Evolutionary conservation across 2,888 invertebrate species (phyloP).

Genomic region (Bibio marci): DNA sequence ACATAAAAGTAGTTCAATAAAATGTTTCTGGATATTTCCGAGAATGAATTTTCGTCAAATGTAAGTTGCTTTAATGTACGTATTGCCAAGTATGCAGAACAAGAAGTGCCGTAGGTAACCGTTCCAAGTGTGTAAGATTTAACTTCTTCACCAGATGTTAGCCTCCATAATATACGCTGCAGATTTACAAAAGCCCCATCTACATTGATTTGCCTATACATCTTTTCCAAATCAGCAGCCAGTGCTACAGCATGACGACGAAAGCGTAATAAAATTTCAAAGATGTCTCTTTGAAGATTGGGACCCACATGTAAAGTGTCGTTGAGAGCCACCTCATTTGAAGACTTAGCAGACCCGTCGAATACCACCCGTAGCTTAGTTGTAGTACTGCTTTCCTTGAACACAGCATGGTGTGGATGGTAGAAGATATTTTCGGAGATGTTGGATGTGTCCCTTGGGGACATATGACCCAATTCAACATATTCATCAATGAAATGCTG

Average conservation of each 20-base stretch:
- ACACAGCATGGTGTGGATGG: slow-evolving; percentile 4
- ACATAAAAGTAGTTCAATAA: slow-evolving; percentile 11
- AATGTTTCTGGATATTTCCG: slow-evolving; percentile 7
- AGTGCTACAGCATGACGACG: slow-evolving; percentile 10
- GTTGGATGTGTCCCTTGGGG: not conserved
- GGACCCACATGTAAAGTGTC: slow-evolving; percentile 15
- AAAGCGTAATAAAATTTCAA: slow-evolving; percentile 9
- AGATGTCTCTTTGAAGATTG: slow-evolving; percentile 13
- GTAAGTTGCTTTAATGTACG: slow-evolving; percentile 9
- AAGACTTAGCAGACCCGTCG: slow-evolving; percentile 9
- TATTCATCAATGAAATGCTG: not conserved
- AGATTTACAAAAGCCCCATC: slow-evolving; percentile 9
- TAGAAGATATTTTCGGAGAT: no score
- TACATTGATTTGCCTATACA: slow-evolving; percentile 16
- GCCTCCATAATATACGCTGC: slow-evolving; percentile 14
- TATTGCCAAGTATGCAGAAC: slow-evolving; percentile 12
- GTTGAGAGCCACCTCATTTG: slow-evolving; percentile 13
- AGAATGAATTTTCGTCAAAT: slow-evolving; percentile 5
- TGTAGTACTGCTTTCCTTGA: slow-evolving; percentile 5
- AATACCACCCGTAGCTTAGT: slow-evolving; percentile 8
- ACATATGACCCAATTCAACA: not conserved
- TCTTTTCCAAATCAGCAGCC: slow-evolving; percentile 16
- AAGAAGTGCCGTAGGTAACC: slow-evolving; percentile 13
- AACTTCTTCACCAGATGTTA: slow-evolving; percentile 6
- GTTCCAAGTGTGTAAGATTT: slow-evolving; percentile 11